These are phyloP conservation scores for Xanthia togata DNA, from an alignment of 2,888 invertebrate genomes.

Conservation along the genomic window DNA sequence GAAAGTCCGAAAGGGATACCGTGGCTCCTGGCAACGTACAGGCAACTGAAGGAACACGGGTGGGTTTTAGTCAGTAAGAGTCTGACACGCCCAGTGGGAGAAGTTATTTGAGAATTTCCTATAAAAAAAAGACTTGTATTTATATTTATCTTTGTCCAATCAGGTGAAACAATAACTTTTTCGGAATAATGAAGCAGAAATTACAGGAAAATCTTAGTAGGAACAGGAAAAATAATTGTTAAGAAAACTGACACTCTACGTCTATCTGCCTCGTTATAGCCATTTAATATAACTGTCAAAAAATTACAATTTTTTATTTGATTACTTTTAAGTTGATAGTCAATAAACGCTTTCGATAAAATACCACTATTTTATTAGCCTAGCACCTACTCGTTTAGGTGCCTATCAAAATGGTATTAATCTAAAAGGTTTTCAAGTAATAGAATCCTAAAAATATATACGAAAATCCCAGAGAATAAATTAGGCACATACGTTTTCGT, in stretches of 20 bases:
- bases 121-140: too few relatives aligned
- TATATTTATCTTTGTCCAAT: constrained; percentile 10
- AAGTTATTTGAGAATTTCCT: too few relatives aligned
- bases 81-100: too few relatives aligned
- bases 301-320: neutral
- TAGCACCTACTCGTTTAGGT: neutral
- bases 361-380: neutral
- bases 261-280: neutral
- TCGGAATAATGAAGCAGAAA: neutral
- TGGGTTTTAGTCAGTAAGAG: too few relatives aligned
- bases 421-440: neutral
- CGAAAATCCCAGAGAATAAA: neutral
- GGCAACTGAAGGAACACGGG: too few relatives aligned
- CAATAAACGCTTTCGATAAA: neutral
- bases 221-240: neutral
- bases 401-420: neutral
- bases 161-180: neutral
- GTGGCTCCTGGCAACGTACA: too few relatives aligned
- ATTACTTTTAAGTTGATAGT: neutral
- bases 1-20: too few relatives aligned
- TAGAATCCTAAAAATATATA: constrained; percentile 20
- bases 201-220: neutral
- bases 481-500: neutral
- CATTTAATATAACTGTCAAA: neutral
- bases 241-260: too few relatives aligned